Evolutionary conservation across 2,113 vertebrate genomes (phyloP).

Genomic region (Chionomys nivalis): DNA sequence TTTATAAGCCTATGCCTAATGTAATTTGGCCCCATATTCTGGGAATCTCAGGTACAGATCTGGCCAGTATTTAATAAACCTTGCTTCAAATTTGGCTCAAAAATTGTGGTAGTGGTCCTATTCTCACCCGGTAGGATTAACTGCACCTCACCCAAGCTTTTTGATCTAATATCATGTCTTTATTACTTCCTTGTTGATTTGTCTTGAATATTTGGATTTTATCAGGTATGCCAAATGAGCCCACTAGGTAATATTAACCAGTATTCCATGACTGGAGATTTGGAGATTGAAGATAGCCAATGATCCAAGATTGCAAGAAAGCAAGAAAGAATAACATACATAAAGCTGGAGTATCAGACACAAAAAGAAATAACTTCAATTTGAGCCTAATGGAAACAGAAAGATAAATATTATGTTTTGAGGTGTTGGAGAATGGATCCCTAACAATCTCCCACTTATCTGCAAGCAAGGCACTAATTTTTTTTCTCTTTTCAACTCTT

Average conservation of each 20-base stretch:
- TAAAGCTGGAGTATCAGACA: not conserved
- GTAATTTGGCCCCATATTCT: not conserved
- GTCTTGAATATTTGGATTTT: not conserved
- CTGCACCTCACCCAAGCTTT: not conserved
- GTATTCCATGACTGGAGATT: not conserved
- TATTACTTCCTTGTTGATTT: conserved; percentile 17
- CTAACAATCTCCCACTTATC: not conserved
- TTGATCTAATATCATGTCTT: not conserved
- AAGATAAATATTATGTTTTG: conserved; percentile 9
- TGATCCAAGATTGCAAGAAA: not conserved
- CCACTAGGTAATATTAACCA: not conserved
- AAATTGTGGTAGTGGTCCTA: not conserved
- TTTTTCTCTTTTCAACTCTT: conserved; percentile 5
- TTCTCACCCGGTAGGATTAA: not conserved
- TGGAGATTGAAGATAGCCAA: conserved; percentile 1
- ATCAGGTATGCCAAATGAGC: conserved; percentile 6
- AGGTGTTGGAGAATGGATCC: not conserved
- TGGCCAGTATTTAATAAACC: not conserved
- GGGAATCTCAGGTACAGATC: not conserved
- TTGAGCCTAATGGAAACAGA: not conserved
- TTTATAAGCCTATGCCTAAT: not conserved
- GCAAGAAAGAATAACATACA: not conserved
- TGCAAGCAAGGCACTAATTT: not conserved
- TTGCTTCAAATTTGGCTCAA: not conserved
- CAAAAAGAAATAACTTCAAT: not conserved